phyloP scores from a whole-genome alignment of 2,888 invertebrate genomes.

The Plemyria rubiginata region DNA sequence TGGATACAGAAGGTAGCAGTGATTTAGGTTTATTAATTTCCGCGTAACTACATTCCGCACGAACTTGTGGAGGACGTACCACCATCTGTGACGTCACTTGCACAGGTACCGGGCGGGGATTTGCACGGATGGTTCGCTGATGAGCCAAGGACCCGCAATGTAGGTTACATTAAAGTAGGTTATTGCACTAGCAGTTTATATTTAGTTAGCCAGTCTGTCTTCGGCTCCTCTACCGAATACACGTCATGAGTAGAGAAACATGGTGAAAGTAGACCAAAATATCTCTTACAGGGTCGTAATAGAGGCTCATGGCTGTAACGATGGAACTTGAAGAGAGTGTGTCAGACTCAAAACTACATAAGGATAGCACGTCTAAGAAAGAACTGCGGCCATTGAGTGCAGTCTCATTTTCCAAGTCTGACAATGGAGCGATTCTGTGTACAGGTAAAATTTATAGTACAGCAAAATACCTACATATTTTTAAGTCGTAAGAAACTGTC shows the following conservation, averaged over 20 bases:
- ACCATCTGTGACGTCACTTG: slow-evolving; percentile 73
- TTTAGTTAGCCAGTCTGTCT: slow-evolving; percentile 68
- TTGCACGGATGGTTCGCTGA: slow-evolving; percentile 64
- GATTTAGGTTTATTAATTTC: slow-evolving; percentile 77
- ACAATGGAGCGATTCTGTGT: slow-evolving; percentile 71
- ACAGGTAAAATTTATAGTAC: slow-evolving; percentile 5
- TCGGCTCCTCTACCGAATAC: slow-evolving; percentile 54
- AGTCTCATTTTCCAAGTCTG: slow-evolving; percentile 75
- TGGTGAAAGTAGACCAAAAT: slow-evolving; percentile 51
- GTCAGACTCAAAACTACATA: slow-evolving; percentile 79
- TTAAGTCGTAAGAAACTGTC: not conserved
- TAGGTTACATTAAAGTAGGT: slow-evolving; percentile 84
- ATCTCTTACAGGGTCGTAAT: slow-evolving; percentile 63
- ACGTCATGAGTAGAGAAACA: slow-evolving; percentile 53
- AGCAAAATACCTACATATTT: not conserved
- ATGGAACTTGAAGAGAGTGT: slow-evolving; percentile 79
- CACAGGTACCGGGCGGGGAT: slow-evolving; percentile 78
- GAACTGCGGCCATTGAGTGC: slow-evolving; percentile 75
- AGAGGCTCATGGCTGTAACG: slow-evolving; percentile 76
- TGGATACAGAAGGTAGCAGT: slow-evolving; percentile 68
- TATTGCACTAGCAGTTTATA: slow-evolving; percentile 78
- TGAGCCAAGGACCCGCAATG: slow-evolving; percentile 74
- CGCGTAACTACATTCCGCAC: slow-evolving; percentile 65
- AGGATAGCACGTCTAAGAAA: slow-evolving; percentile 72
- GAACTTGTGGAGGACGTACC: slow-evolving; percentile 63